Evolutionary conservation across 2,888 invertebrate species (phyloP), one percentile per base, ranked within the genome.

Genomic region (Strigamia transsilvanica): DNA sequence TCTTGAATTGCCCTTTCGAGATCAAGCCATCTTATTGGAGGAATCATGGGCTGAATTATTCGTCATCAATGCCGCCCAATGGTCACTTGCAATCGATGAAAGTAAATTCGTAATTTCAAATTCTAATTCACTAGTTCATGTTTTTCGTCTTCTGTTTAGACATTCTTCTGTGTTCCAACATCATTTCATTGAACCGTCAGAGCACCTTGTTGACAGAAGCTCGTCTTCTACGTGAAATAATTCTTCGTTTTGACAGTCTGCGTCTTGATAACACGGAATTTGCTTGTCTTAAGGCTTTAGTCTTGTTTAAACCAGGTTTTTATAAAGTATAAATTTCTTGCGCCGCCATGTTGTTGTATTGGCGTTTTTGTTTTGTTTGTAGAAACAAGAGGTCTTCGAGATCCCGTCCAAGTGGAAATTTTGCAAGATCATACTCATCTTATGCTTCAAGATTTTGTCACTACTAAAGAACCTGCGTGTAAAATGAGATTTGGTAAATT

Each of bases 11-110:
- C 91, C 92, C 0, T 91, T 91, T 84, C 87, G 91, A 79, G 95
- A 95, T 85, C 95, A 94, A 87, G 91, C 92, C 0, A 90, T 91
- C 80, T 89, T 96, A 56, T 88, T 96, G 81, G 93, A 93, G 86
- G 93, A 92, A 86, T 92, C 93, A 41, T 96, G 96, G 96, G 92
- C 92, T 85, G 95, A 95, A 87, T 88, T 96, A 5, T 95, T 95
- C 87, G 91, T 95, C 0, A 88, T 96, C 12, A 94, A 94, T 41
- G 94, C 94, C 10, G 93, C 94, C 0, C 94, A 96, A 86, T 93
- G 93, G 92, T 91, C 92, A 1, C 91, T 94, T 83, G 91, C 92
- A 21, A 91, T 94, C 46, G 93, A 94, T 84, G 92, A 93, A 89
- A 92, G 93, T 93, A 88, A 85, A 85, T 13, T 38, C 38, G 27